Evolutionary conservation across 2,797 vertebrate species (phyloP).

Genomic region (Gymnoscopelus microlampas): DNA sequence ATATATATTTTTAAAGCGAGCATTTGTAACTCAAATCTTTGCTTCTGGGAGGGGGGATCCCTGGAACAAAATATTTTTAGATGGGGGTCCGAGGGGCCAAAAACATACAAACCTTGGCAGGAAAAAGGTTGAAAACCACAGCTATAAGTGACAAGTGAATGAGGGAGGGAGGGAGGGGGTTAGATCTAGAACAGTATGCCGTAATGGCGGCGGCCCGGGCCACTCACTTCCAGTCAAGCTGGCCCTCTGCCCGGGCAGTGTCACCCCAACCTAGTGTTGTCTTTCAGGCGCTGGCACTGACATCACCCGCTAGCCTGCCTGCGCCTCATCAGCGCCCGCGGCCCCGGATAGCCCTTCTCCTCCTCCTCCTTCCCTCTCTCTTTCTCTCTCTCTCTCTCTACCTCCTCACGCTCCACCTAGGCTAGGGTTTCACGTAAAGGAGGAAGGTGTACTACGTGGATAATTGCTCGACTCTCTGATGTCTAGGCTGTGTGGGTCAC

Average conservation of each 20-base stretch:
- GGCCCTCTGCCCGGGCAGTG: conserved; percentile 51
- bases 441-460: conserved; percentile 65
- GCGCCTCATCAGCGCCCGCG: conserved; percentile 5
- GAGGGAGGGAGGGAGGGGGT: no score
- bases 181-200: conserved; percentile 4
- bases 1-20: no score
- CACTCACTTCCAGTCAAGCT: conserved; percentile 2
- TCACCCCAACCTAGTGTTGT: conserved; percentile 39
- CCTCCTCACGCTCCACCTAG: conserved; percentile 12
- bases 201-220: no score
- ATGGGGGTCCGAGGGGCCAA: no score
- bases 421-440: conserved; percentile 65
- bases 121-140: no score
- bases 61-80: no score
- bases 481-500: conserved; percentile 58
- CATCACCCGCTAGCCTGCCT: conserved; percentile 45
- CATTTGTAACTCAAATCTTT: no score
- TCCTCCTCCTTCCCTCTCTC: no score
- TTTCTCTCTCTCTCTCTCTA: conserved; percentile 11
- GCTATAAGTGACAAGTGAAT: not conserved
- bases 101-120: no score
- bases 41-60: no score
- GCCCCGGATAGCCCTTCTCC: no score
- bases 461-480: conserved; percentile 52
- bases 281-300: conserved; percentile 56